Base-by-base conservation (phyloP, 2,113 vertebrate species). In the Muntiacus reevesi region DNA sequence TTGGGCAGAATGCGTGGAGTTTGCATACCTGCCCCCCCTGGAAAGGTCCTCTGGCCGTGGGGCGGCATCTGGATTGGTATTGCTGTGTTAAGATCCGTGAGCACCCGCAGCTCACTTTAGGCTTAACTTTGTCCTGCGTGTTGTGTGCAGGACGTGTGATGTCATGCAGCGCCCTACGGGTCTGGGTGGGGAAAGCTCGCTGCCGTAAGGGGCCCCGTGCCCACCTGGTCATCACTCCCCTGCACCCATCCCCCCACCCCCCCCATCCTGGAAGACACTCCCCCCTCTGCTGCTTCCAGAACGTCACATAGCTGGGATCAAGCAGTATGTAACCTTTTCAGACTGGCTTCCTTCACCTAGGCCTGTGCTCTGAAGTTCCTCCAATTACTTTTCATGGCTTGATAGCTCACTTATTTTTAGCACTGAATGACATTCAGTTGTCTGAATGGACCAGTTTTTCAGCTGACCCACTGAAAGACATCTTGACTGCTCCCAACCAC, bases 101-200 rank as follows among this genome's bases (percentile, higher is more conserved):
- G 3, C 1, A 12, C 28, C 50, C 50, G 3, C 4, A 1, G 88
- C 43, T 78, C 10, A 25, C 52, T 16, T 57, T 10, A 45, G 40
- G 36, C 52, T 23, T 16, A 33, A 3, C 36, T 78, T 33, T 57
- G 33, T 54, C 21, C 76, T 16, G 71, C 17, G 4, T 2, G 0
- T 23, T 25, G 11, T 6, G 14, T 2, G 12, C 43, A 62, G 2
- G 2, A 9, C 0, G 1, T 8, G 1, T 12, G 3, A 13, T 8
- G 89, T 50, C 43, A 17, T 0, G 3, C 16, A 13, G 16, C 9
- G 0, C 11, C 33, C 2, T 36, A 17, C 0, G 7, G 43, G 16
- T 6, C 19, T 27, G 10, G 10, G 5, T 25, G 17, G 33, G 8
- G 23, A 8, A 40, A 17, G 5, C 17, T 21, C 33, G 1, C 76